These are phyloP conservation scores for Phaethon lepturus DNA, from an alignment of 2,113 vertebrate species.

Conservation along the genomic window DNA sequence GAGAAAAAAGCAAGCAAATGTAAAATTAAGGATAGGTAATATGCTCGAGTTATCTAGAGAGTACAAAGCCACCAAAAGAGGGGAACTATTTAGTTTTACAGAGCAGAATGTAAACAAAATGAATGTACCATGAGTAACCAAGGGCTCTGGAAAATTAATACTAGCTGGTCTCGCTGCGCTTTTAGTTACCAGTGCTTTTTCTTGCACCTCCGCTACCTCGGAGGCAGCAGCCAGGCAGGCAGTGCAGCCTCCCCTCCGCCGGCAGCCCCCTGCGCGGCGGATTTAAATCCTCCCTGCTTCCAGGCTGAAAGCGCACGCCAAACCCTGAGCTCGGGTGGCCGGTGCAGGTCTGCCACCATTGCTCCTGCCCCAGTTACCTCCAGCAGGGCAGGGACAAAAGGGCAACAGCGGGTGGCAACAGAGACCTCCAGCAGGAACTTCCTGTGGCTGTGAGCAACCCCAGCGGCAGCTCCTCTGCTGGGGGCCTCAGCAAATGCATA, in stretches of 20 bases:
- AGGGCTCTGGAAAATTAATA: neutral
- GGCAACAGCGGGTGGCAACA: neutral
- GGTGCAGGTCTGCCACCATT: neutral
- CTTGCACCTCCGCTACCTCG: neutral
- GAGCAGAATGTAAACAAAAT: slow-evolving; percentile 12
- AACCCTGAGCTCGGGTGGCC: rapidly evolving
- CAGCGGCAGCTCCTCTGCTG: neutral
- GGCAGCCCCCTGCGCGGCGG: neutral
- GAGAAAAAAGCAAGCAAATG: neutral
- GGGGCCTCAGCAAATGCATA: neutral
- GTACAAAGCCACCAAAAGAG: neutral
- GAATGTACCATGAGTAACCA: neutral
- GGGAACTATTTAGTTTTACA: slow-evolving; percentile 1
- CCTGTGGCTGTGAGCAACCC: neutral
- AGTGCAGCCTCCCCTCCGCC: neutral
- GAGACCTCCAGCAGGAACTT: neutral
- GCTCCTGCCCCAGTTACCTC: neutral
- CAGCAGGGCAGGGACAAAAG: neutral
- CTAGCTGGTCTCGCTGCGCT: neutral
- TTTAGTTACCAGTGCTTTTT: neutral
- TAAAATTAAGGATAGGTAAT: neutral
- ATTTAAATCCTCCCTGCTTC: neutral
- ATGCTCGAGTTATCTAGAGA: neutral
- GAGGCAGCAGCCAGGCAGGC: neutral
- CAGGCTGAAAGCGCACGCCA: neutral